Conservation (phyloP, 2,888 invertebrate species). For the Erebia aethiops region DNA sequence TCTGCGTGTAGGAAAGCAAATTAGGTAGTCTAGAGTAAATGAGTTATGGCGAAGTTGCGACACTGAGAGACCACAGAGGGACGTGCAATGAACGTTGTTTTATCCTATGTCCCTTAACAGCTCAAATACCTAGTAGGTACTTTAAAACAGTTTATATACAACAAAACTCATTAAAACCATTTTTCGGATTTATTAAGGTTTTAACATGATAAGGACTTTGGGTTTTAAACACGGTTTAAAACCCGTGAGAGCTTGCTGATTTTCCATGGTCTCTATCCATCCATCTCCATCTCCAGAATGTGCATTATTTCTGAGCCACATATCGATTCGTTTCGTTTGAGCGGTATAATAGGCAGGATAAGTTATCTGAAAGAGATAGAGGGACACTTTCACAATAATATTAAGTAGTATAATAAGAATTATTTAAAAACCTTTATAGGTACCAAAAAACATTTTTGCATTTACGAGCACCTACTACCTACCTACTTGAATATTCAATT, state of each 20-base stretch:
- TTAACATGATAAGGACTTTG: too few relatives aligned
- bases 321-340: too few relatives aligned
- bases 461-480: not conserved
- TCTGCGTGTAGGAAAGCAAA: slow-evolving; percentile 66
- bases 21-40: slow-evolving; percentile 72
- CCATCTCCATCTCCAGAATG: too few relatives aligned
- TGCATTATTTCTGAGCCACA: too few relatives aligned
- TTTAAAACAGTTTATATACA: not conserved
- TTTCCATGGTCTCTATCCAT: too few relatives aligned
- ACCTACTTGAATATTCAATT: not conserved
- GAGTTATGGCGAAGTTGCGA: slow-evolving; percentile 70
- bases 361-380: too few relatives aligned
- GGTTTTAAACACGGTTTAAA: too few relatives aligned
- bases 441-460: not conserved
- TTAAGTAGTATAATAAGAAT: too few relatives aligned
- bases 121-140: not conserved
- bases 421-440: too few relatives aligned
- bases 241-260: too few relatives aligned
- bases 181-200: not conserved
- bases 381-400: too few relatives aligned
- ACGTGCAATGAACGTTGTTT: slow-evolving; percentile 25
- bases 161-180: not conserved
- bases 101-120: slow-evolving; percentile 10
- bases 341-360: too few relatives aligned
- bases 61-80: slow-evolving; percentile 25